Evolutionary conservation across 2,113 vertebrate genomes (phyloP), one percentile per base, ranked within the genome.

Genomic region (Thalassoma bifasciatum): DNA sequence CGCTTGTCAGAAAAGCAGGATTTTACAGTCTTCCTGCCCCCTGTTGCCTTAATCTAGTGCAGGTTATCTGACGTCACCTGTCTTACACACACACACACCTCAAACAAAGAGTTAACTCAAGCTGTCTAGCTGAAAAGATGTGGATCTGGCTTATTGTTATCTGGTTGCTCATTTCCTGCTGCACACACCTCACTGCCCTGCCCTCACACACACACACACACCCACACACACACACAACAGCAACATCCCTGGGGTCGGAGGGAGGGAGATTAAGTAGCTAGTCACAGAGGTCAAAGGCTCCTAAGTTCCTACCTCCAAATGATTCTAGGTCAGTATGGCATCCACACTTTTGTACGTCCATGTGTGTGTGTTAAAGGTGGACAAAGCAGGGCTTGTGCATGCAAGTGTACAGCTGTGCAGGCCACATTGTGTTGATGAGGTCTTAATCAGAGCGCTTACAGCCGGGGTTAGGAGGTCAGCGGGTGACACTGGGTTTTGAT

Each of bases 151-250:
- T 85, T 85, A 84, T 89, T 88, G 82, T 91, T 66, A 80, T 81
- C 69, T 77, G 75, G 80, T 82, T 89, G 93, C 78, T 94, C 92
- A 94, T 93, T 94, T 95, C 93, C 93, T 93, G 86, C 64, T 60
- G 77, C 86, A 92, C 85, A 86, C 93, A 93, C 92, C 84, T 92
- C 90, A 84, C 54, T 80, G 87, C 89, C 60, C 67, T 62, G 52
- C 40, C 68, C 63, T 68, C 63, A 75, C 60, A 73, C 40, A 34
- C 79, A 88, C 75, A 77, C 81, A 19, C 73, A 58, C 75, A 74
- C 79, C 19, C 69, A 58, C 71, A 69, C 60, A 74, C 50, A 62
- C 56, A 30, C 59, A n/a, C 40, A n/a, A n/a, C n/a, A 49, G 74
- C 65, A 60, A 30, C 30, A 23, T 47, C 72, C 24, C 64, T 62